A percentile compares a stretch with the other conserved stretches of the same genome.
Evolutionary conservation across 2,113 vertebrate species (phyloP).

Genomic region (Cheilinus undulatus): DNA sequence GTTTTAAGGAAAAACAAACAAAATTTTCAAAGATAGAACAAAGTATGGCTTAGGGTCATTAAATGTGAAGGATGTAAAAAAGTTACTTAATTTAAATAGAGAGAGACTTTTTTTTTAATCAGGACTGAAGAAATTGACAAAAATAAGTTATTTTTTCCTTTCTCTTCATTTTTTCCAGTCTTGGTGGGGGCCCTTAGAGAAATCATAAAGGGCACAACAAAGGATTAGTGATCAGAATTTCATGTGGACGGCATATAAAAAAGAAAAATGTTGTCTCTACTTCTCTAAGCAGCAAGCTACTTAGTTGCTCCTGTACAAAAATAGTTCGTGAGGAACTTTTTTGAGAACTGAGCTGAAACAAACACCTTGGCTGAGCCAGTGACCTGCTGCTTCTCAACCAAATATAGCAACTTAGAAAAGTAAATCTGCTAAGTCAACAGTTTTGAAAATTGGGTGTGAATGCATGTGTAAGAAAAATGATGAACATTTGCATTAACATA

Average conservation of each 20-base stretch:
- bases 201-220: not conserved
- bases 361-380: constrained; percentile 69
- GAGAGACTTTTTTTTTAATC: not conserved
- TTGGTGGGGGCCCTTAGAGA: not conserved
- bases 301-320: constrained; percentile 32
- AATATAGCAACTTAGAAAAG: constrained; percentile 71
- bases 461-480: constrained; percentile 14
- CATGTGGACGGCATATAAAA: not conserved
- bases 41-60: no score
- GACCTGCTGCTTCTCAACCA: constrained; percentile 54
- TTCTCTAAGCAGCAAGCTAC: constrained; percentile 5
- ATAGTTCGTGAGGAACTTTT: constrained; percentile 55
- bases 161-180: not conserved
- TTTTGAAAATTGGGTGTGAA: constrained; percentile 40
- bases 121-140: not conserved
- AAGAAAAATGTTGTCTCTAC: not conserved
- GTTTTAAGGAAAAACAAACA: no score
- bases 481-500: constrained; percentile 1
- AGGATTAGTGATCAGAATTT: not conserved
- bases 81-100: no score
- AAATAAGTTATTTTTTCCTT: not conserved
- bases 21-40: no score
- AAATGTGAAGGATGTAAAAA: no score
- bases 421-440: constrained; percentile 66
- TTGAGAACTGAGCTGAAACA: constrained; percentile 58